Conservation (phyloP, 1,140 invertebrate genomes). For the Saccostrea cuccullata region DNA sequence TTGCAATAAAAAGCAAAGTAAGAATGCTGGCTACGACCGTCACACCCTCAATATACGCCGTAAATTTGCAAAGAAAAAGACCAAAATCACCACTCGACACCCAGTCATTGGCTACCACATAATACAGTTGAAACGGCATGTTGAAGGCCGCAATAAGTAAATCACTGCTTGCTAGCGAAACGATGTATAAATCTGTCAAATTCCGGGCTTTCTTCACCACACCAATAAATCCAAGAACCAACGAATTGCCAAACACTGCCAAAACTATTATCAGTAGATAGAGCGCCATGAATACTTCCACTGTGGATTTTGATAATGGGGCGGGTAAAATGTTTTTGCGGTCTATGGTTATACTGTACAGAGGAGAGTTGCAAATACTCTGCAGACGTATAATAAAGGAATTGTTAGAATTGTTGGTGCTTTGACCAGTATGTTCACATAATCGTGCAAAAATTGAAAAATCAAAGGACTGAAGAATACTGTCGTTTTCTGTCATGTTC, state of each 20-base stretch:
- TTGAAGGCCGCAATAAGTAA: slow-evolving; percentile 64
- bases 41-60: slow-evolving; percentile 64
- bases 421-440: neutral
- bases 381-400: neutral
- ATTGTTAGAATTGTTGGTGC: neutral
- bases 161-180: slow-evolving; percentile 68
- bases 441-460: slow-evolving; percentile 15
- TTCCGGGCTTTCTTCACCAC: slow-evolving; percentile 57
- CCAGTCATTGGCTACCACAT: slow-evolving; percentile 65
- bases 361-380: neutral
- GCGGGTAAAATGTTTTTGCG: slow-evolving; percentile 50
- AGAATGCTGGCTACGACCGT: slow-evolving; percentile 68
- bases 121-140: slow-evolving; percentile 69
- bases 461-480: neutral
- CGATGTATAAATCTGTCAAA: slow-evolving; percentile 74
- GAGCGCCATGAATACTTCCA: slow-evolving; percentile 56
- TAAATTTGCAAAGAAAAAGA: slow-evolving; percentile 64
- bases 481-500: neutral
- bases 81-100: slow-evolving; percentile 57
- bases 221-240: slow-evolving; percentile 64
- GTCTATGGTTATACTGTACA: slow-evolving; percentile 4
- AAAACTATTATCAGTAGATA: slow-evolving; percentile 63
- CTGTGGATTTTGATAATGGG: slow-evolving; percentile 54
- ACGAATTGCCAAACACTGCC: slow-evolving; percentile 62
- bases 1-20: slow-evolving; percentile 65